Evolutionary conservation across 2,113 vertebrate genomes (phyloP).

Genomic region (Actenoides hombroni): DNA sequence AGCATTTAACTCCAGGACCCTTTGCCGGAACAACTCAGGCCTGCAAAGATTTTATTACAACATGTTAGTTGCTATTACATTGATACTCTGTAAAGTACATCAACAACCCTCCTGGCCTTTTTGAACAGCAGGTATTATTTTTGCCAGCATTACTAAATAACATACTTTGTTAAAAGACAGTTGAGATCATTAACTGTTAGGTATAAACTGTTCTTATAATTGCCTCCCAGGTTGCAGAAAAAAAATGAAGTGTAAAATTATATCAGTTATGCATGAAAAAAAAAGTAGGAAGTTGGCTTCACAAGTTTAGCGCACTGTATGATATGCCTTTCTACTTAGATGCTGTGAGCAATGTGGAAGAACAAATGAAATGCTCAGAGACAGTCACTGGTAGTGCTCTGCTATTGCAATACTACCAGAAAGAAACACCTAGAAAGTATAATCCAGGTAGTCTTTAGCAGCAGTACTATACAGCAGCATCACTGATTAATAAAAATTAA

Average conservation of each 20-base stretch:
- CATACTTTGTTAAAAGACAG: not conserved
- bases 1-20: constrained; percentile 95
- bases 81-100: not conserved
- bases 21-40: constrained; percentile 87
- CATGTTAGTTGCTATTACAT: not conserved
- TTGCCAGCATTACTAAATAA: not conserved
- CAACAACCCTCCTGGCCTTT: not conserved
- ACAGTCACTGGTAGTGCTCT: not conserved
- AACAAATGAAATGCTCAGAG: not conserved
- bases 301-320: not conserved
- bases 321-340: not conserved
- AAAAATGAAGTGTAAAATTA: not conserved
- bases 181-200: not conserved
- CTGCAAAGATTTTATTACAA: constrained; percentile 70
- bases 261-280: not conserved
- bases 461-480: not conserved
- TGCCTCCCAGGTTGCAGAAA: not conserved
- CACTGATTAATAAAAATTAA: not conserved
- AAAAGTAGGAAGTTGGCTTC: not conserved
- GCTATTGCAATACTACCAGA: not conserved
- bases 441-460: not conserved
- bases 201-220: not conserved
- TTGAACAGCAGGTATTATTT: not conserved
- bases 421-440: not conserved
- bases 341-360: not conserved